These are phyloP conservation scores for Neotoma lepida DNA, from an alignment of 2,113 vertebrate genomes.

Conservation along the genomic window DNA sequence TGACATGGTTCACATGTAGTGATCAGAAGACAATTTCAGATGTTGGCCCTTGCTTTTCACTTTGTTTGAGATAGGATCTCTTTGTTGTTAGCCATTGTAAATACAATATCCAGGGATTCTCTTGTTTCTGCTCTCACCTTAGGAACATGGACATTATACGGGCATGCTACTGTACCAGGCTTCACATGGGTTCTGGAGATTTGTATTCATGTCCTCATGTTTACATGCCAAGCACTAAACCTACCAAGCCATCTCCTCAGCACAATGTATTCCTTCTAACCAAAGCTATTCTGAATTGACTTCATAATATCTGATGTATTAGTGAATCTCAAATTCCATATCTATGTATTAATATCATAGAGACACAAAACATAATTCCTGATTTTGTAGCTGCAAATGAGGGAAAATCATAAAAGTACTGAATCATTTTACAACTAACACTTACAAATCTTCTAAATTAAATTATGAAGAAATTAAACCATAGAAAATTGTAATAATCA, in stretches of 20 bases:
- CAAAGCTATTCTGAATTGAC: background rate
- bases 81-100: background rate
- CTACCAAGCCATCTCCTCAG: background rate
- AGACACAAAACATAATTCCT: background rate
- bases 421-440: background rate
- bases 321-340: background rate
- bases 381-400: background rate
- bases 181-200: background rate
- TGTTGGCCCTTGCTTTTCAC: background rate
- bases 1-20: background rate
- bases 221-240: too few relatives aligned
- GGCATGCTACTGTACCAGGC: too few relatives aligned
- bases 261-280: background rate
- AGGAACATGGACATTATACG: too few relatives aligned
- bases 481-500: constrained; percentile 7
- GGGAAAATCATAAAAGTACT: background rate
- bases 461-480: background rate
- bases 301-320: background rate
- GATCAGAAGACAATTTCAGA: background rate
- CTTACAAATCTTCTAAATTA: background rate
- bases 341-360: background rate
- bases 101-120: background rate
- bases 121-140: background rate
- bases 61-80: accelerated
- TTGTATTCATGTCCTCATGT: background rate